Evolutionary conservation across 2,888 invertebrate genomes (phyloP), one percentile per base, ranked within the genome.

Genomic region (Anoplius nigerrimus): DNA sequence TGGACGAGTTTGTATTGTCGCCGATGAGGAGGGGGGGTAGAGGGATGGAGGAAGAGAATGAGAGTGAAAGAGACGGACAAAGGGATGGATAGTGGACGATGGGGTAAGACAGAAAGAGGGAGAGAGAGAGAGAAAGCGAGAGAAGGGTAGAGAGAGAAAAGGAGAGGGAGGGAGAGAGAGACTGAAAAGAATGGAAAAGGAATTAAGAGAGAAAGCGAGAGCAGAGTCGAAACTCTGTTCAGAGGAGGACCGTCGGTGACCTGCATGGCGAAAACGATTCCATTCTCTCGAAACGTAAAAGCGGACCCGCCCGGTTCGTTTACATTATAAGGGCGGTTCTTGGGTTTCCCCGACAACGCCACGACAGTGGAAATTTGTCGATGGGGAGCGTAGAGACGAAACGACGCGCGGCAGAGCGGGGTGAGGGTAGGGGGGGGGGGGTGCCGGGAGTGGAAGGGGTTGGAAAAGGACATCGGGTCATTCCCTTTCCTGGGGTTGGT

Each of bases 291-390:
- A 59, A 71, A 71, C 68, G 59, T 58, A 63, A 63, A 45, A 72
- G 58, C 71, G 63, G 57, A 54, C 60, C 63, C 61, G 57, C 53
- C 24, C 20, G 58, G 58, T 67, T 51, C 71, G 72, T 68, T 72
- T 68, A 65, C 65, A 62, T 72, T 72, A 72, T 62, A 68, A 72
- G 68, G 68, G 64, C 72, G 71, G 72, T 59, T 62, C 68, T 65
- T 64, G 59, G 52, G 56, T 65, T 65, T 42, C 56, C 45, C 27
- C 60, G 71, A 63, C 61, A 63, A 62, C 43, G 66, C 61, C 71
- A 58, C 63, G 67, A 67, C 56, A 27, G 63, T 55, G 61, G 68
- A 45, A 71, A 72, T 64, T 57, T 58, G 46, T 48, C 58, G 27
- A 46, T 48, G 20, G 13, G 46, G 18, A 52, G 48, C 21, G 18